Evolutionary conservation across 2,888 invertebrate species (phyloP).

Genomic region (Cosmia trapezina): DNA sequence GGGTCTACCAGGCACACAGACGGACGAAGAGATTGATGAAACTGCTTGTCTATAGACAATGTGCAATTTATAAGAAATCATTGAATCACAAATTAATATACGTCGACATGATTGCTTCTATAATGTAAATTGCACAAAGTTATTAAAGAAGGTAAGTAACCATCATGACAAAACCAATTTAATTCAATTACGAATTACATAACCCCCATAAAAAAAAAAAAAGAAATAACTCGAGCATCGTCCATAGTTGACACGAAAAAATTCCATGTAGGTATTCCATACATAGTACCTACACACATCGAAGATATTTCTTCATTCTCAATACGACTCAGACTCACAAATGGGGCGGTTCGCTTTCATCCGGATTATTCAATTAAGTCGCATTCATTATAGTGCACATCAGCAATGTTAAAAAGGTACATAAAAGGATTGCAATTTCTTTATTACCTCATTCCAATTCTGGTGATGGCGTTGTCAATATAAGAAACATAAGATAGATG

Average conservation of each 20-base stretch:
- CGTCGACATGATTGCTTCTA: not conserved
- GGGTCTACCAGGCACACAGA: constrained; percentile 40
- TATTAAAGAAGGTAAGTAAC: not conserved
- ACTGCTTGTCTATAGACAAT: not conserved
- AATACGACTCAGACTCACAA: constrained; percentile 62
- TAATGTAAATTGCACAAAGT: not conserved
- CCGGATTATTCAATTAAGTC: constrained; percentile 79
- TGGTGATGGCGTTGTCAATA: constrained; percentile 79
- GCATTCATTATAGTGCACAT: constrained; percentile 77
- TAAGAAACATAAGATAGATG: constrained; percentile 84
- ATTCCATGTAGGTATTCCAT: constrained; percentile 27
- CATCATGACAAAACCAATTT: constrained; percentile 13
- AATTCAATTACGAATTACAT: constrained; percentile 15
- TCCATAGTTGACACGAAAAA: constrained; percentile 16
- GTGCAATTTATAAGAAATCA: constrained; percentile 14
- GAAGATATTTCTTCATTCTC: constrained; percentile 57
- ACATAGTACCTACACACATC: constrained; percentile 19
- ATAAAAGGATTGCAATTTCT: constrained; percentile 82
- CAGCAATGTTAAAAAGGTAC: constrained; percentile 75
- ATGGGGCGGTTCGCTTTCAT: constrained; percentile 69
- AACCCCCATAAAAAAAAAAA: constrained; percentile 26
- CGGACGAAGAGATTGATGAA: constrained; percentile 23
- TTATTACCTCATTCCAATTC: constrained; percentile 83
- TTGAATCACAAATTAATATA: not conserved
- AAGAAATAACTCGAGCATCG: constrained; percentile 6